These are phyloP conservation scores for Drosophila tani DNA, from an alignment of 1,140 invertebrate genomes.

Conservation along the genomic window DNA sequence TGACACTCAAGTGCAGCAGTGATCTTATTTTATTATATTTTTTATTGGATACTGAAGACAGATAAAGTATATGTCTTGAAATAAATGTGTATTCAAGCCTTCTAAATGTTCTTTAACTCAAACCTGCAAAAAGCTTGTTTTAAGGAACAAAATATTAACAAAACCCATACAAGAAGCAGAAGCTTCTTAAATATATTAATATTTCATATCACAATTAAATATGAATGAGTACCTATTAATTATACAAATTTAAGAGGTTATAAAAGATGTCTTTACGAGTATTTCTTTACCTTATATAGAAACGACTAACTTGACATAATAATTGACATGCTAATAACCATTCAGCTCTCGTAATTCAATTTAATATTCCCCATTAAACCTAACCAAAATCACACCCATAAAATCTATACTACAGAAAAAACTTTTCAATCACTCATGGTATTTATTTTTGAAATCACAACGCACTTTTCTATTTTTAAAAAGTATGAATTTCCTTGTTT, in stretches of 20 bases:
- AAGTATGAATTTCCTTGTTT: background rate
- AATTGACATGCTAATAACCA: background rate
- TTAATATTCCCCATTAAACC: background rate
- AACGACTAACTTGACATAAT: background rate
- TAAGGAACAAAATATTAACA: too few species aligned
- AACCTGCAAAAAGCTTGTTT: too few species aligned
- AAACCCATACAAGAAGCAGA: too few species aligned
- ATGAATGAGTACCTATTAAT: background rate
- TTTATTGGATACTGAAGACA: background rate
- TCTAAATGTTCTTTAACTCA: too few species aligned
- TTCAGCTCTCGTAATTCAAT: background rate
- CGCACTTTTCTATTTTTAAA: conserved; percentile 7
- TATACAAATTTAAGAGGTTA: too few species aligned
- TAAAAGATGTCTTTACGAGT: too few species aligned
- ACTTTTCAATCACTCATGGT: too few species aligned
- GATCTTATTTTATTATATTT: background rate
- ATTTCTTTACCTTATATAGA: background rate
- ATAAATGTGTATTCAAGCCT: too few species aligned
- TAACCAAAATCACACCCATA: background rate
- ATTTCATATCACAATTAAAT: too few species aligned
- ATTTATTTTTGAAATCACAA: conserved; percentile 3
- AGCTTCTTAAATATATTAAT: background rate
- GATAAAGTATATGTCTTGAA: background rate
- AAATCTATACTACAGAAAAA: background rate
- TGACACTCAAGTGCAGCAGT: background rate